Conservation (phyloP, 2,797 vertebrate genomes). For the Hippocampus kuda region DNA sequence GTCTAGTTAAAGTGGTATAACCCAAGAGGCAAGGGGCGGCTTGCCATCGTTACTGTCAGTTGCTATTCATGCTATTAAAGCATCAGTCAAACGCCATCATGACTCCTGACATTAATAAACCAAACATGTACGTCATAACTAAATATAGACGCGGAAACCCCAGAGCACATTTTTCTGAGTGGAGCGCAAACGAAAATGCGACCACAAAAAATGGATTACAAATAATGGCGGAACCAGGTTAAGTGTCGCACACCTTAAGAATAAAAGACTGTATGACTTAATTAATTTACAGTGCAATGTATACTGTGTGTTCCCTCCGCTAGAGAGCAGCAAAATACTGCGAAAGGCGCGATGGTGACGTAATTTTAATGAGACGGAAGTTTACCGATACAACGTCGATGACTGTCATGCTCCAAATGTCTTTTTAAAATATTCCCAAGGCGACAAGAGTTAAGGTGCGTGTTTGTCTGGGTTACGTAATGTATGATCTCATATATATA, state of each 20-base stretch:
- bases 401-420: slow-evolving; percentile 48
- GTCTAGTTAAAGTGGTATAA: no score
- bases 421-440: slow-evolving; percentile 14
- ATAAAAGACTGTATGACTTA: background rate
- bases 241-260: background rate
- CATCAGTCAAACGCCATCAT: no score
- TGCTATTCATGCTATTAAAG: no score
- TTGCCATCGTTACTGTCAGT: no score
- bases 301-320: slow-evolving; percentile 13
- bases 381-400: slow-evolving; percentile 35
- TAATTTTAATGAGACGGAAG: slow-evolving; percentile 43
- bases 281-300: background rate
- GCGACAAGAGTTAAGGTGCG: slow-evolving; percentile 18
- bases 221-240: no score
- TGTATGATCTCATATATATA: background rate
- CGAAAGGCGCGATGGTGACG: slow-evolving; percentile 20
- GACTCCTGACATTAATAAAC: no score
- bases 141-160: no score
- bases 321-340: slow-evolving; percentile 15
- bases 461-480: background rate
- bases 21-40: no score
- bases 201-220: no score
- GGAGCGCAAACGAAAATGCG: no score
- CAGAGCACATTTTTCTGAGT: no score
- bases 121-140: no score